Conservation (phyloP, 1,140 invertebrate genomes). For the Dreissena polymorpha region DNA sequence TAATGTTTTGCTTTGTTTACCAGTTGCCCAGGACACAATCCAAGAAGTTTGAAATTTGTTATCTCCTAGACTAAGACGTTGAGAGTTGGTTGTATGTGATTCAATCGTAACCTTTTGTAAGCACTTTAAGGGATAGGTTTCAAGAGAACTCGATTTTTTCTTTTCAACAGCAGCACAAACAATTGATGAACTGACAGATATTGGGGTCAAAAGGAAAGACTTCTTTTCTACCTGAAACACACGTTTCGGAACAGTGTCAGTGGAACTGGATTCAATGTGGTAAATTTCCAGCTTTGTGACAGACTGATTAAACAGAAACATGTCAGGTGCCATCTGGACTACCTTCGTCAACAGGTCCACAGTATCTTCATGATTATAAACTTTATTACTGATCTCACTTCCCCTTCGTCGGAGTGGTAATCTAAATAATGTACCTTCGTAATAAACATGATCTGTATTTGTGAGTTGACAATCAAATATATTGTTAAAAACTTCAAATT, state of each 20-base stretch:
- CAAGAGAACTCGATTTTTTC: neutral
- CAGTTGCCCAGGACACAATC: constrained; percentile 2
- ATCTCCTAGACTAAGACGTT: neutral
- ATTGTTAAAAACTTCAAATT: constrained; percentile 58
- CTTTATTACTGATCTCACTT: constrained; percentile 68
- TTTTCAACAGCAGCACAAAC: neutral
- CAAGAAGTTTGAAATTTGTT: neutral
- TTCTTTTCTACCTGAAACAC: constrained; percentile 13
- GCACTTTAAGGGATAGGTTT: neutral
- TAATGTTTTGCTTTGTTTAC: constrained; percentile 25
- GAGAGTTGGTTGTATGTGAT: constrained; percentile 1
- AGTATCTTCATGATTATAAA: constrained; percentile 64
- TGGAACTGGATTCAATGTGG: constrained; percentile 55
- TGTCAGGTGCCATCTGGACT: constrained; percentile 48
- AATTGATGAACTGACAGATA: neutral
- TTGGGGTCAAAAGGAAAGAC: neutral
- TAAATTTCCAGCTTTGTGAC: constrained; percentile 63
- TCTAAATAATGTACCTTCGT: constrained; percentile 69
- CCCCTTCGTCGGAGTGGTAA: constrained; percentile 67
- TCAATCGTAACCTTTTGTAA: constrained; percentile 6
- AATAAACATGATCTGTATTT: neutral
- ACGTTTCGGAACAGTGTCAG: neutral
- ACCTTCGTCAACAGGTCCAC: constrained; percentile 62
- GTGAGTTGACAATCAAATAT: constrained; percentile 66
- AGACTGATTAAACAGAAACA: constrained; percentile 72